Conservation (phyloP, 2,113 vertebrate genomes). For the Platichthys flesus region DNA sequence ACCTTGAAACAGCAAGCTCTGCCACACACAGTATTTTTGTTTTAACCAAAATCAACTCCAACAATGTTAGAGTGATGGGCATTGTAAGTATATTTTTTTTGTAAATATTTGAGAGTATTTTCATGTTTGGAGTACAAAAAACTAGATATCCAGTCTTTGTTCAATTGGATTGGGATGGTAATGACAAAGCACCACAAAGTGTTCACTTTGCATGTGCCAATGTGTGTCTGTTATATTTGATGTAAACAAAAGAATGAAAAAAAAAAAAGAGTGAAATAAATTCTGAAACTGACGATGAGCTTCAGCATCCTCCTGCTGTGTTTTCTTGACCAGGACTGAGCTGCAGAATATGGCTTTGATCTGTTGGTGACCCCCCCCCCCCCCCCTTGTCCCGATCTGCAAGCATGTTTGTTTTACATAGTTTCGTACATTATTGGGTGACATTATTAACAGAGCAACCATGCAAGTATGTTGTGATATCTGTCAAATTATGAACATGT, state of each 20-base stretch:
- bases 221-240: constrained; percentile 83
- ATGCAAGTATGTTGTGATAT: constrained; percentile 81
- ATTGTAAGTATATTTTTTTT: constrained; percentile 79
- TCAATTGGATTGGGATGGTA: constrained; percentile 76
- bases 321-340: constrained; percentile 49
- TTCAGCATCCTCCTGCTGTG: constrained; percentile 70
- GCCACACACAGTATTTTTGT: constrained; percentile 62
- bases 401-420: constrained; percentile 80
- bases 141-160: constrained; percentile 77
- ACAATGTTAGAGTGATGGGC: constrained; percentile 67
- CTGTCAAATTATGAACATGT: constrained; percentile 75
- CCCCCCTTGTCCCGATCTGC: constrained; percentile 43
- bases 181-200: constrained; percentile 80
- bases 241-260: constrained; percentile 67
- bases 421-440: constrained; percentile 71
- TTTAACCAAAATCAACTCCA: constrained; percentile 50
- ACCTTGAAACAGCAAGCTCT: constrained; percentile 72
- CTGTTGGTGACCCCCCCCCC: constrained; percentile 55
- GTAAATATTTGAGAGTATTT: constrained; percentile 84
- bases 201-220: constrained; percentile 83
- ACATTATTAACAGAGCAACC: constrained; percentile 69
- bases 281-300: constrained; percentile 74
- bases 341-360: constrained; percentile 77
- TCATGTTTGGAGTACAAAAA: constrained; percentile 80
- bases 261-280: constrained; percentile 68